These are phyloP conservation scores for Cottus gobio DNA, from an alignment of 2,113 vertebrate genomes.

Conservation along the genomic window DNA sequence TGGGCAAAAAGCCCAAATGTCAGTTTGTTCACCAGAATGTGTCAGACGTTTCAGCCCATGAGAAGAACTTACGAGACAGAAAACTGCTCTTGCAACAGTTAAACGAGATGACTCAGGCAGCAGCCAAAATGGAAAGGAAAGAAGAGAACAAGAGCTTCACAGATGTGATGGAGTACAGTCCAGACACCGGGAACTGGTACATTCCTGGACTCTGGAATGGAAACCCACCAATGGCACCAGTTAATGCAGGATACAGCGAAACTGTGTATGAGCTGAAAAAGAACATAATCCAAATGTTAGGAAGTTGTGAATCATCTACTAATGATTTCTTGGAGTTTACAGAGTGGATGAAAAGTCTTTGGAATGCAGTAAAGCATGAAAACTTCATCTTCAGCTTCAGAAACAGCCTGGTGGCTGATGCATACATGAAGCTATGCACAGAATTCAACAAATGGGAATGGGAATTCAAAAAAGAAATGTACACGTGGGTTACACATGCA, in stretches of 20 bases:
- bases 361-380: slow-evolving; percentile 79
- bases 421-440: slow-evolving; percentile 72
- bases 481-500: no score
- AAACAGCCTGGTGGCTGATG: slow-evolving; percentile 78
- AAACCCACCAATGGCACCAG: slow-evolving; percentile 80
- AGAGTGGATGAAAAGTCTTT: slow-evolving; percentile 73
- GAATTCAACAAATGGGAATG: slow-evolving; percentile 77
- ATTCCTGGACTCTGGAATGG: slow-evolving; percentile 81
- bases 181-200: no score
- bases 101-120: no score
- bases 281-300: slow-evolving; percentile 55
- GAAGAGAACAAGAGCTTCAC: no score
- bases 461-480: no score
- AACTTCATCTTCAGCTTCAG: slow-evolving; percentile 83
- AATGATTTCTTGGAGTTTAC: slow-evolving; percentile 60
- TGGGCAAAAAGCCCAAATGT: slow-evolving; percentile 82
- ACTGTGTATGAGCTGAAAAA: slow-evolving; percentile 75
- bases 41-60: slow-evolving; percentile 76
- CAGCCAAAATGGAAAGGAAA: no score
- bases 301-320: slow-evolving; percentile 12
- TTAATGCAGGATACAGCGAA: slow-evolving; percentile 77
- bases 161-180: no score
- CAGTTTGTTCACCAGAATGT: slow-evolving; percentile 87
- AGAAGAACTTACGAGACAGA: slow-evolving; percentile 79
- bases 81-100: slow-evolving; percentile 76